Evolutionary conservation across 2,888 invertebrate genomes (phyloP), one percentile per base, ranked within the genome.

Genomic region (Luperina testacea): DNA sequence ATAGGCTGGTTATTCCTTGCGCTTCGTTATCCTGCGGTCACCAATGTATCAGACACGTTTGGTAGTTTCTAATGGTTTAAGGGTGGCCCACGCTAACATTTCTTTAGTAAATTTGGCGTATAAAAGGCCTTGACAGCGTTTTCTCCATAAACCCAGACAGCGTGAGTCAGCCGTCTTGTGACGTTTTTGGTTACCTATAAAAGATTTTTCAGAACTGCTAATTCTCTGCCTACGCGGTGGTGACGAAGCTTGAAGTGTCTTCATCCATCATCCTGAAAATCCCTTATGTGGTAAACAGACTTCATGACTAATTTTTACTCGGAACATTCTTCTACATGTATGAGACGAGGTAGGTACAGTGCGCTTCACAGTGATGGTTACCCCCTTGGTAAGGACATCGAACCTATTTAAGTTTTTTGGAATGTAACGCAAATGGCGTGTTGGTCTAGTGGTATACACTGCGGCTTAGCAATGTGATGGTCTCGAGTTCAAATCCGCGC

Each of bases 231-330:
- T 38, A 69, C 68, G 59, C 68, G 0, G 1, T 42, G 57, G 27
- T 69, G 85, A 82, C 59, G 45, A 80, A 69, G 51, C 24, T 67
- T 11, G 24, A 67, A n/a, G n/a, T 63, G 61, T 24, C 11, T 71
- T 71, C 11, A 11, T n/a, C 15, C 67, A n/a, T 67, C 42, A 17
- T 67, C n/a, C n/a, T 2, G n/a, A 67, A 67, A n/a, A 67, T 64
- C 7, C 1, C 3, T 13, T 20, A 38, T 65, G 13, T 65, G 24
- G 24, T 42, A 5, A 42, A 42, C n/a, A 17, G n/a, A n/a, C n/a
- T 67, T 24, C 65, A 67, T 67, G 67, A 67, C n/a, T 8, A 42
- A 65, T 42, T 42, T n/a, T 42, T 1, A 42, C 24, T 1, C 13
- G n/a, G 13, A 9, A 63, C 8, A 13, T 67, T 13, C 8, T 32